Conservation (phyloP, 2,113 vertebrate species). For the Vanacampus margaritifer region DNA sequence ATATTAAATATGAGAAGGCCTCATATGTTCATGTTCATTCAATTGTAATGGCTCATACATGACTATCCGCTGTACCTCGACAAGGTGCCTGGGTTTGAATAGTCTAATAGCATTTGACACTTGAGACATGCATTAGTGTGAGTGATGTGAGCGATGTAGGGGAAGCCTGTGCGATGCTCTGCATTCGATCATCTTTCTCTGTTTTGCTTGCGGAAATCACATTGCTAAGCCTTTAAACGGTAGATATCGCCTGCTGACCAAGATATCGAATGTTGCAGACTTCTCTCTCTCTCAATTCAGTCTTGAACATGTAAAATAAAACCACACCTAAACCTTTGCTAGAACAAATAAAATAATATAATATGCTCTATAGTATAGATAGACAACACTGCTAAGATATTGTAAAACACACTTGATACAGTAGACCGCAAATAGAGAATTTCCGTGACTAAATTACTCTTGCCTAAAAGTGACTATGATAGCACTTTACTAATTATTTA, state of each 20-base stretch:
- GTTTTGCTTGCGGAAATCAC: conserved; percentile 35
- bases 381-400: too few species aligned
- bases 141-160: conserved; percentile 21
- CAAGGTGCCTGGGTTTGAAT: conserved; percentile 51
- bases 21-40: conserved; percentile 60
- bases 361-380: too few species aligned
- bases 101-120: conserved; percentile 63
- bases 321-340: background rate
- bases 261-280: conserved; percentile 7
- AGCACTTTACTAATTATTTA: too few species aligned
- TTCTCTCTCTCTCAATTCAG: conserved; percentile 9
- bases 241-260: conserved; percentile 12
- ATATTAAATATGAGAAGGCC: conserved; percentile 61
- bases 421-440: too few species aligned
- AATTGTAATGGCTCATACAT: conserved; percentile 64
- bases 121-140: conserved; percentile 42
- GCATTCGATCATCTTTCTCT: conserved; percentile 31
- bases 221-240: conserved; percentile 17
- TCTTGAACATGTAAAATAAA: conserved; percentile 2
- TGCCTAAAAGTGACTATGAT: too few species aligned
- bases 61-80: conserved; percentile 49
- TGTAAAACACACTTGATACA: too few species aligned
- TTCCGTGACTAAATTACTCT: too few species aligned
- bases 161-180: conserved; percentile 13
- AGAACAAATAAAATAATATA: background rate